Conservation (phyloP, 2,888 invertebrate genomes). For the Drosophila rellima region DNA sequence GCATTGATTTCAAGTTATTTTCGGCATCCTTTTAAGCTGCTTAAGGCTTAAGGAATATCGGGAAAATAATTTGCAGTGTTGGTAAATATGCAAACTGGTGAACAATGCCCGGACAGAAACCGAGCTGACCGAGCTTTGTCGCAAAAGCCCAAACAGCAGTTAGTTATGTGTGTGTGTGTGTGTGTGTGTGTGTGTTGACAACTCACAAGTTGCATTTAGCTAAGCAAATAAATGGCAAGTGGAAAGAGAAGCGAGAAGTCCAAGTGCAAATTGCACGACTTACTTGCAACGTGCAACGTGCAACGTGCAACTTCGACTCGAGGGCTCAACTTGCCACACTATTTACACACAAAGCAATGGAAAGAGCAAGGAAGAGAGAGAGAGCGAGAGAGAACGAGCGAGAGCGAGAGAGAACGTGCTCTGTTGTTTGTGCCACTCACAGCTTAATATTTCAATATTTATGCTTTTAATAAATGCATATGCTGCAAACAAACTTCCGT, state of each 20-base stretch:
- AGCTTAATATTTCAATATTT: conserved; percentile 81
- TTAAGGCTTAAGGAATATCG: not conserved
- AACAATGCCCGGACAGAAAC: conserved; percentile 14
- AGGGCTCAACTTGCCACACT: conserved; percentile 17
- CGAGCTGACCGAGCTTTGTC: conserved; percentile 13
- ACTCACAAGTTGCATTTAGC: conserved; percentile 81
- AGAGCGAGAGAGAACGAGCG: not conserved
- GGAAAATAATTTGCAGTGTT: conserved; percentile 32
- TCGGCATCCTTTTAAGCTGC: not conserved
- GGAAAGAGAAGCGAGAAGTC: not conserved
- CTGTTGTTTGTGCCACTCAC: conserved; percentile 75
- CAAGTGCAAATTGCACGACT: conserved; percentile 60
- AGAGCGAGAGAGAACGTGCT: not conserved
- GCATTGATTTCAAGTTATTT: conserved; percentile 2
- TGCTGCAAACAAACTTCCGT: conserved; percentile 76
- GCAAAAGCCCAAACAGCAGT: conserved; percentile 11
- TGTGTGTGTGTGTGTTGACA: conserved; percentile 61
- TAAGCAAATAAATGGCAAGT: conserved; percentile 64
- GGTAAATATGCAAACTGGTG: conserved; percentile 26
- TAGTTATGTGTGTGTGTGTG: conserved; percentile 14
- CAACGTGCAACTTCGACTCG: conserved; percentile 21
- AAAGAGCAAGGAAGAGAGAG: not conserved
- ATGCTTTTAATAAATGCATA: conserved; percentile 81
- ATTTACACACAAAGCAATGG: conserved; percentile 38
- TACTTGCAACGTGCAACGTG: conserved; percentile 13